Evolutionary conservation across 92 coral and sea anemone species (phyloP).

Genomic region (Meandrina meandrites): DNA sequence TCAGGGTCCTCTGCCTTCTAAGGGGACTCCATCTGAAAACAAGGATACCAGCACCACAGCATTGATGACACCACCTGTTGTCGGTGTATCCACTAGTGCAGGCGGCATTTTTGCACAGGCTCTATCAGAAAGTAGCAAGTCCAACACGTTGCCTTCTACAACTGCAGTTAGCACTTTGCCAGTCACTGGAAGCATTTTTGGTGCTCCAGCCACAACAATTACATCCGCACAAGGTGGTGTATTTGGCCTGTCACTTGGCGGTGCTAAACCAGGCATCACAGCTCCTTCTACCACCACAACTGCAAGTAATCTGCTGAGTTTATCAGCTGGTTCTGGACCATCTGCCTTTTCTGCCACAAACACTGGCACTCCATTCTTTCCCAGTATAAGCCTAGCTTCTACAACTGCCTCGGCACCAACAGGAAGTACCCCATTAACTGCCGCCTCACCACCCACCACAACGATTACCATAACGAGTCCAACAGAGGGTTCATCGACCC

Average conservation of each 20-base stretch:
- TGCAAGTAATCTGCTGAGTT: slow-evolving; percentile 1
- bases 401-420: slow-evolving; percentile 18
- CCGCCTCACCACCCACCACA: neutral
- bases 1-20: neutral
- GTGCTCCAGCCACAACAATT: slow-evolving; percentile 7
- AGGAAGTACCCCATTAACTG: neutral
- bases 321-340: slow-evolving; percentile 6
- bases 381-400: slow-evolving; percentile 13
- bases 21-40: slow-evolving; percentile 16
- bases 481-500: neutral
- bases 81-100: slow-evolving; percentile 1
- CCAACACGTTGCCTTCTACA: neutral
- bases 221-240: neutral
- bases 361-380: slow-evolving; percentile 31
- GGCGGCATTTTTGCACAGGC: slow-evolving; percentile 35
- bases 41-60: slow-evolving; percentile 6
- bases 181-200: neutral
- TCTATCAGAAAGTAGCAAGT: slow-evolving; percentile 7
- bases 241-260: neutral
- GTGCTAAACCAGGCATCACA: neutral
- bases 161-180: neutral
- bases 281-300: slow-evolving; percentile 11
- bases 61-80: neutral
- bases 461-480: neutral
- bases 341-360: slow-evolving; percentile 38